Base-by-base conservation (phyloP, 2,888 invertebrate genomes). In the Hyppa rectilinea region DNA sequence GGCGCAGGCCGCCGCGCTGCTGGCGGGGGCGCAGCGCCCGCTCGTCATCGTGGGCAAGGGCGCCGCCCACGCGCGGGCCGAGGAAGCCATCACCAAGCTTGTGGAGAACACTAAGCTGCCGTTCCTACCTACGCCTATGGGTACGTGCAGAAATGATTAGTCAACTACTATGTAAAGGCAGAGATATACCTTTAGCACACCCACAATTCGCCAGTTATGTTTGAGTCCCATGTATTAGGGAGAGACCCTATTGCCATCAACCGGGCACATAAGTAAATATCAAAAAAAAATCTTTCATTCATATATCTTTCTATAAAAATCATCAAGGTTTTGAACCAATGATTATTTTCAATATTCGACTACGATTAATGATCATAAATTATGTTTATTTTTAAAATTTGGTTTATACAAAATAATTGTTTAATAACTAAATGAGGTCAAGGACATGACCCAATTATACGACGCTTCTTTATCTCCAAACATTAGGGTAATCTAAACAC, bases 101-200 rank as follows among this genome's bases (percentile, higher is more conserved):
- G 97, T 99, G 14, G 94, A 97, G 17, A 94, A 95, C 26, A 97
- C 97, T 4, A 97, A 97, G 80, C 90, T 99, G 53, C 99, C 99
- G 0, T 99, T 99, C 94, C 94, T 99, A 81, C 98, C 99, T 0
- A 99, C 99, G 5, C 99, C 99, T 14, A 99, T 99, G 99, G 99
- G 97, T 90, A 96, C 87, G 83, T 81, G 5, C n/a, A 4, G 29
- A 58, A 49, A 38, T 26, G 2, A 26, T 49, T 49, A 1, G 12
- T 14, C 14, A 29, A 26, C 7, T 14, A 49, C n/a, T n/a, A n/a
- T n/a, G n/a, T n/a, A n/a, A n/a, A n/a, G n/a, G n/a, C n/a, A n/a
- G n/a, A n/a, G n/a, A n/a, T n/a, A n/a, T n/a, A n/a, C n/a, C n/a
- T n/a, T n/a, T n/a, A n/a, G n/a, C n/a, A n/a, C n/a, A n/a, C n/a